Evolutionary conservation across 2,888 invertebrate species (phyloP).

Genomic region (Scaeva pyrastri): DNA sequence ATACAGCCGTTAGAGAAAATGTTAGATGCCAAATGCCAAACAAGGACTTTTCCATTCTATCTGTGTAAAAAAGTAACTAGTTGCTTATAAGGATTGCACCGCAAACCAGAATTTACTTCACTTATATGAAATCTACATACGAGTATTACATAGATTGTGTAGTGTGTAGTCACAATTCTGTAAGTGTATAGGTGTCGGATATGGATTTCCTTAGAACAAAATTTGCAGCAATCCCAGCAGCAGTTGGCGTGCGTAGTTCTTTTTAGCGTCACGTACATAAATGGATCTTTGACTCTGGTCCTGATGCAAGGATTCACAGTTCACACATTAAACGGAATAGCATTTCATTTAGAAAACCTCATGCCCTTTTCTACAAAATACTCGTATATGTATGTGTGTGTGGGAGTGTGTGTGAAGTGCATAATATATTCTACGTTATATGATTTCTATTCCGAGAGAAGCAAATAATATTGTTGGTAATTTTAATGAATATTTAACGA

Average conservation of each 20-base stretch:
- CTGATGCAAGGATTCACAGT: slow-evolving; percentile 22
- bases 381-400: too few species aligned
- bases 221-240: neutral
- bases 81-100: slow-evolving; percentile 32
- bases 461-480: slow-evolving; percentile 55
- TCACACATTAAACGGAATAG: slow-evolving; percentile 9
- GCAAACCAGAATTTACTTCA: slow-evolving; percentile 18
- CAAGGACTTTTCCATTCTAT: slow-evolving; percentile 41
- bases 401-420: too few species aligned
- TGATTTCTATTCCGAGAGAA: neutral
- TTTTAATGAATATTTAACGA: slow-evolving; percentile 76
- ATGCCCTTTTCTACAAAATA: neutral
- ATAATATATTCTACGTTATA: neutral
- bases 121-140: neutral
- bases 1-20: neutral
- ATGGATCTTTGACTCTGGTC: neutral
- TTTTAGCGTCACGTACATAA: slow-evolving; percentile 52
- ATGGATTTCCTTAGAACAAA: slow-evolving; percentile 38
- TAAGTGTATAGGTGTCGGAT: slow-evolving; percentile 23
- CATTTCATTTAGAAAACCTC: slow-evolving; percentile 57
- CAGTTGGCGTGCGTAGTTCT: slow-evolving; percentile 55
- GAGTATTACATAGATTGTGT: too few species aligned
- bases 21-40: neutral
- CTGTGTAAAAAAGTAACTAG: neutral
- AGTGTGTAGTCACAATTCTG: too few species aligned